A percentile compares a stretch with the other conserved stretches of the same genome.
Evolutionary conservation across 2,888 invertebrate genomes (phyloP).

Genomic region (Catocala nupta): DNA sequence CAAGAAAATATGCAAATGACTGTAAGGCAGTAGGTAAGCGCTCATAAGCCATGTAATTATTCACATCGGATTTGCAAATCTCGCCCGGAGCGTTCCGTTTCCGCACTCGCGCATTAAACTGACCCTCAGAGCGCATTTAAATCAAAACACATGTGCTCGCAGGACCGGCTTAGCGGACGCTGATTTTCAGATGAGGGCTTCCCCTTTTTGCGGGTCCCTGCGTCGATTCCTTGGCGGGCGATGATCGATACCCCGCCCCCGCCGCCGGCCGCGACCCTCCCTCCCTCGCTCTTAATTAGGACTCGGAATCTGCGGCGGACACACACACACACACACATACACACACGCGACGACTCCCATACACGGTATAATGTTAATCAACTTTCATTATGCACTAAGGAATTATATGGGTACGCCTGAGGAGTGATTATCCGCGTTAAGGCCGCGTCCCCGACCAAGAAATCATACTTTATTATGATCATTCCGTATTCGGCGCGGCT

Average conservation of each 20-base stretch:
- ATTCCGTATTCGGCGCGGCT: constrained; percentile 75
- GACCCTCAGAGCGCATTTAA: constrained; percentile 84
- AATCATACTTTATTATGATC: constrained; percentile 86
- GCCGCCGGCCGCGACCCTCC: constrained; percentile 78
- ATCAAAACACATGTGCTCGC: constrained; percentile 87
- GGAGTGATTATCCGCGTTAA: constrained; percentile 85
- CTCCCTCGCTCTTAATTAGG: constrained; percentile 94
- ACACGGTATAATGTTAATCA: constrained; percentile 84
- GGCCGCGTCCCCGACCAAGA: constrained; percentile 84
- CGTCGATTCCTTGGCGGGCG: constrained; percentile 86
- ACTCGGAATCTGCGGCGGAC: constrained; percentile 95
- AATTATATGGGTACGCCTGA: constrained; percentile 87
- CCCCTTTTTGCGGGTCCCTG: constrained; percentile 86
- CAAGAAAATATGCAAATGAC: constrained; percentile 87
- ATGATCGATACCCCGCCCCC: constrained; percentile 86
- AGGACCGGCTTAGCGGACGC: constrained; percentile 82
- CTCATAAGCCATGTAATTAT: constrained; percentile 86
- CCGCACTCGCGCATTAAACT: constrained; percentile 81
- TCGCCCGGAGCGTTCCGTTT: constrained; percentile 82
- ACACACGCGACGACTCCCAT: constrained; percentile 42
- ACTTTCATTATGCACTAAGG: constrained; percentile 88
- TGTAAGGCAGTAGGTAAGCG: constrained; percentile 87
- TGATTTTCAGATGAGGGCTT: constrained; percentile 85
- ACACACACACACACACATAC: constrained; percentile 85
- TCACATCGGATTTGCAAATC: constrained; percentile 86